Evolutionary conservation across 1,140 invertebrate species (phyloP).

Genomic region (Drosophila sucinea): DNA sequence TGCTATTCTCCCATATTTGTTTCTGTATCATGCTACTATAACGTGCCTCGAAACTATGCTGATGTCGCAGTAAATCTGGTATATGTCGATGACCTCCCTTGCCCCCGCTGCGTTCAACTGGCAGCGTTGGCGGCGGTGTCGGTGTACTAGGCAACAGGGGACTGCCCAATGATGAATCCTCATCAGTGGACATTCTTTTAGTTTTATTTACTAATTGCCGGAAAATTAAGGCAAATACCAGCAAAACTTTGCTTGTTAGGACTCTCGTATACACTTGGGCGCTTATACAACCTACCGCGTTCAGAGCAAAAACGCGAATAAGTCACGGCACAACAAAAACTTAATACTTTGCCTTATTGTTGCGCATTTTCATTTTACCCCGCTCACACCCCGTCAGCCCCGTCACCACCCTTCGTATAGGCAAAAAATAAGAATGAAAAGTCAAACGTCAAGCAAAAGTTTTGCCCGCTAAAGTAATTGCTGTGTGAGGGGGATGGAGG

Average conservation of each 20-base stretch:
- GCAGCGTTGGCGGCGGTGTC: background rate
- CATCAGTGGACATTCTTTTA: constrained; percentile 62
- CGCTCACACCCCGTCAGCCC: too few relatives aligned
- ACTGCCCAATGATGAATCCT: constrained; percentile 62
- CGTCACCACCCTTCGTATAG: background rate
- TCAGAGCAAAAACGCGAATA: constrained; percentile 68
- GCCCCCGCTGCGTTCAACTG: constrained; percentile 42
- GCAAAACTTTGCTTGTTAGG: constrained; percentile 56
- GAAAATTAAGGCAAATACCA: constrained; percentile 62
- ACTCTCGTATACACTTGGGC: background rate
- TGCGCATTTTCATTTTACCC: constrained; percentile 60
- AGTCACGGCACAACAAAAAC: constrained; percentile 65
- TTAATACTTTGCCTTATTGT: constrained; percentile 53
- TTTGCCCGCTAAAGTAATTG: constrained; percentile 61
- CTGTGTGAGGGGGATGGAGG: constrained; percentile 12
- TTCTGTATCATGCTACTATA: constrained; percentile 74
- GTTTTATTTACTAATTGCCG: constrained; percentile 56
- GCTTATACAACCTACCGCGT: constrained; percentile 55
- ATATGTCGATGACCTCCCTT: constrained; percentile 27
- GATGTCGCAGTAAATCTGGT: constrained; percentile 61
- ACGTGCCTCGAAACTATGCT: constrained; percentile 74
- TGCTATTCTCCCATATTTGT: constrained; percentile 78
- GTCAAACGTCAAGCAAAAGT: constrained; percentile 66
- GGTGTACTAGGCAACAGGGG: constrained; percentile 19
- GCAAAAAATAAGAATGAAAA: constrained; percentile 35